A percentile compares a stretch with the other conserved stretches of the same genome.
phyloP scores from a whole-genome alignment of 2,113 vertebrate species.

The Cyprinus carpio region DNA sequence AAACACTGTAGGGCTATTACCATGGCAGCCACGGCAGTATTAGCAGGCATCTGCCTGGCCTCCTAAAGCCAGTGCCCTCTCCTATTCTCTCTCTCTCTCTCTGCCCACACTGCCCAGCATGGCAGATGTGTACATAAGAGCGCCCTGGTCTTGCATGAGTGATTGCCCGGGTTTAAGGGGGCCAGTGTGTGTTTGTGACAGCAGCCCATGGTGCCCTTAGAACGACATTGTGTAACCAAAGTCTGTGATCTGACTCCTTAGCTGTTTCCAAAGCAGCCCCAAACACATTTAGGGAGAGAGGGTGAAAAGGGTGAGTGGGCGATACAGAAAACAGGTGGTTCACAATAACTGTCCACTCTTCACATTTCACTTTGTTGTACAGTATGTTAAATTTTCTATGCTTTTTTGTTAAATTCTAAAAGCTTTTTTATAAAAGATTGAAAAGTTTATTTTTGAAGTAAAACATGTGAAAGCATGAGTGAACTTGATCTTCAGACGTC shows the following conservation, averaged over 20 bases:
- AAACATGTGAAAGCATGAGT: too few species aligned
- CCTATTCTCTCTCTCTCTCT: conserved; percentile 42
- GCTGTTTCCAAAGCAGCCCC: conserved; percentile 43
- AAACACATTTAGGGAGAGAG: neutral
- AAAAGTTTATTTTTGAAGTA: too few species aligned
- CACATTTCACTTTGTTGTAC: conserved; percentile 54
- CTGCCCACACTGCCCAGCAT: conserved; percentile 65
- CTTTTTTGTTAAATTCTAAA: too few species aligned
- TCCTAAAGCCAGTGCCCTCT: conserved; percentile 56
- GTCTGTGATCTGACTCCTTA: conserved; percentile 43
- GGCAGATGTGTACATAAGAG: conserved; percentile 76
- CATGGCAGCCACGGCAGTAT: conserved; percentile 72
- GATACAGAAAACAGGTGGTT: conserved; percentile 62
- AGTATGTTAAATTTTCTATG: neutral
- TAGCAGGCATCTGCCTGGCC: conserved; percentile 70
- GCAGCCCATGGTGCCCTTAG: conserved; percentile 48
- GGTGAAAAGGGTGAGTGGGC: neutral
- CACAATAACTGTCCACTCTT: conserved; percentile 51
- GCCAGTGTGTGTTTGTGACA: conserved; percentile 38
- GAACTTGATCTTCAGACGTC: neutral
- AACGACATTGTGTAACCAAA: conserved; percentile 46
- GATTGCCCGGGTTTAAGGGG: conserved; percentile 65
- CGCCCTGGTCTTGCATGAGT: conserved; percentile 67
- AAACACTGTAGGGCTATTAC: conserved; percentile 78
- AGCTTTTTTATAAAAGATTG: too few species aligned